phyloP scores from a whole-genome alignment of 2,113 vertebrate genomes.

The Mobula hypostoma region DNA sequence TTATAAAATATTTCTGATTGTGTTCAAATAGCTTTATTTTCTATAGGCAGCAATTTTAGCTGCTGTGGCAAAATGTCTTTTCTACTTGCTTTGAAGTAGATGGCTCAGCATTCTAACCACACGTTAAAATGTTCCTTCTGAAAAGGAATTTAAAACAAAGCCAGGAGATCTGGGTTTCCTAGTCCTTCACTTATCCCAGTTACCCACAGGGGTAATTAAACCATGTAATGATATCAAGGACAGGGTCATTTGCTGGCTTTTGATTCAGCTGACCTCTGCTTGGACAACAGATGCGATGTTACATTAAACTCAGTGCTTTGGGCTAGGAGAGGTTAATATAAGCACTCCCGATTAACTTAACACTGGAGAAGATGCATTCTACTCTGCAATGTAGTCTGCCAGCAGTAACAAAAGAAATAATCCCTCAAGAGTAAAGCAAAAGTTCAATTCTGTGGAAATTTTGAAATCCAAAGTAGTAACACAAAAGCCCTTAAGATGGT shows the following conservation, averaged over 20 bases:
- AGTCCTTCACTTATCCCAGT: background rate
- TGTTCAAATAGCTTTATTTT: constrained; percentile 18
- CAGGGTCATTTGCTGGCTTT: background rate
- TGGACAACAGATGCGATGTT: background rate
- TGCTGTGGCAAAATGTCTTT: background rate
- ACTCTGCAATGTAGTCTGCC: background rate
- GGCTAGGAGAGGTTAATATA: background rate
- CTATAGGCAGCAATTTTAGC: background rate
- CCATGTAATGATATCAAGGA: background rate
- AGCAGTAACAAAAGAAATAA: background rate
- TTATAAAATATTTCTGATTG: constrained; percentile 13
- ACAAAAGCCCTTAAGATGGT: too few species aligned
- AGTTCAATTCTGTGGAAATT: background rate
- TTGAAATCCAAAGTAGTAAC: background rate
- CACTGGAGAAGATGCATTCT: background rate
- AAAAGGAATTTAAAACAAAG: background rate
- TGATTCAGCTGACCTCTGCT: background rate
- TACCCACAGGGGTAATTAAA: background rate
- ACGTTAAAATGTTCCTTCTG: background rate
- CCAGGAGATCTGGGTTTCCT: background rate
- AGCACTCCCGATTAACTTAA: background rate
- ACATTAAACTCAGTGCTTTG: background rate
- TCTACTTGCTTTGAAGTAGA: background rate
- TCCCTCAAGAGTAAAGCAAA: background rate
- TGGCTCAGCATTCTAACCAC: background rate